phyloP scores from a whole-genome alignment of 2,797 vertebrate species.

The Clamator glandarius region DNA sequence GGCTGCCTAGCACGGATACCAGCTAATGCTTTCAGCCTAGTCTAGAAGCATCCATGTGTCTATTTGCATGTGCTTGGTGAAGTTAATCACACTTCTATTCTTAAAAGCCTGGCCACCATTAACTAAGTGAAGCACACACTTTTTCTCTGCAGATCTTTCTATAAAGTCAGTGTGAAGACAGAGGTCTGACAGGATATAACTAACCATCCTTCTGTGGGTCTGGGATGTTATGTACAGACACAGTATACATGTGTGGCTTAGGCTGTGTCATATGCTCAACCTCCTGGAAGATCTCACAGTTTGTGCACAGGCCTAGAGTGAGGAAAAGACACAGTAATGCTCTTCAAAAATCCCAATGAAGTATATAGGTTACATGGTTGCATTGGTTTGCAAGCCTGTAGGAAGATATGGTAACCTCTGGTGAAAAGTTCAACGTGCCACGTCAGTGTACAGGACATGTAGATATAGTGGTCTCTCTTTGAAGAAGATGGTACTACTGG shows the following conservation, averaged over 20 bases:
- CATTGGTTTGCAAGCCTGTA: background rate
- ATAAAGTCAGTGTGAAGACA: background rate
- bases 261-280: background rate
- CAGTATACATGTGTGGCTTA: background rate
- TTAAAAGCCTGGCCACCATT: background rate
- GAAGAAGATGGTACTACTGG: background rate
- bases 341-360: background rate
- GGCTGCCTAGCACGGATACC: background rate
- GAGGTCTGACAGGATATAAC: background rate
- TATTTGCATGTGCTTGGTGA: background rate
- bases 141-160: background rate
- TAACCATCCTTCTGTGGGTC: background rate
- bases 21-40: background rate
- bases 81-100: background rate
- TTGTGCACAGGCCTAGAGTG: background rate
- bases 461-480: background rate
- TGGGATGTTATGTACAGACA: background rate
- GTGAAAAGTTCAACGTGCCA: background rate
- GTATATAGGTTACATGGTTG: background rate
- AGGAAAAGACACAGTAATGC: background rate
- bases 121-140: background rate
- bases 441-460: background rate
- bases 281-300: background rate
- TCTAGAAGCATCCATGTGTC: background rate
- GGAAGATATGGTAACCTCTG: background rate